phyloP scores from a whole-genome alignment of 2,888 invertebrate genomes.

The Lycia hirtaria region DNA sequence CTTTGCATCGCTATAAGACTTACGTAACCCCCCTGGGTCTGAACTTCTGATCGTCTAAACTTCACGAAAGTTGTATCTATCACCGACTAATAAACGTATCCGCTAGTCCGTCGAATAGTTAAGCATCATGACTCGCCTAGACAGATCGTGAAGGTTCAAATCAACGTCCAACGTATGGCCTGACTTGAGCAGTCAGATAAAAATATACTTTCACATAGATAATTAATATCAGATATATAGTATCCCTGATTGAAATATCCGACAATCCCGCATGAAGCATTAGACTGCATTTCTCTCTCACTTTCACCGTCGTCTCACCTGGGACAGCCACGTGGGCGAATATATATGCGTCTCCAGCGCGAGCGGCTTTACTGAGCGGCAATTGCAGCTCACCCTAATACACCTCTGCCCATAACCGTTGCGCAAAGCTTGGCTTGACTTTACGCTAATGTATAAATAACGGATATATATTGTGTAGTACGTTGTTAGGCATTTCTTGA shows the following conservation, averaged over 20 bases:
- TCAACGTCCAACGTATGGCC: not conserved
- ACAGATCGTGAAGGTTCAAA: no score
- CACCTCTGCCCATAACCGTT: not conserved
- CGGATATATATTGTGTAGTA: conserved; percentile 6
- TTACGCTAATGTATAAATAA: conserved; percentile 6
- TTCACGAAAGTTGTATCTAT: no score
- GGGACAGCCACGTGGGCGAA: conserved; percentile 47
- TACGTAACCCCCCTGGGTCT: no score
- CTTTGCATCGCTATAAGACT: no score
- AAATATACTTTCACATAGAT: not conserved
- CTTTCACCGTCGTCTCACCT: conserved; percentile 44
- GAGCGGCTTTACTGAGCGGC: conserved; percentile 41
- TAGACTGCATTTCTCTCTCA: conserved; percentile 32
- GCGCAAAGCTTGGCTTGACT: not conserved
- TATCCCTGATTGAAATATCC: conserved; percentile 11
- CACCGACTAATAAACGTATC: no score
- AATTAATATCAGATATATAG: not conserved
- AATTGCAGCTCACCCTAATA: conserved; percentile 46
- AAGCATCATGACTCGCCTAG: no score
- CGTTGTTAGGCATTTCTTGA: not conserved
- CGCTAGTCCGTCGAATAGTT: no score
- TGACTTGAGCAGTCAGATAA: no score
- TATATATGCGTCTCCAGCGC: conserved; percentile 54
- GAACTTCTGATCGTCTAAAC: no score
- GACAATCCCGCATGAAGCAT: conserved; percentile 14